A percentile compares a stretch with the other conserved stretches of the same genome.
Evolutionary conservation across 2,888 invertebrate species (phyloP).

Genomic region (Hipparchia semele): DNA sequence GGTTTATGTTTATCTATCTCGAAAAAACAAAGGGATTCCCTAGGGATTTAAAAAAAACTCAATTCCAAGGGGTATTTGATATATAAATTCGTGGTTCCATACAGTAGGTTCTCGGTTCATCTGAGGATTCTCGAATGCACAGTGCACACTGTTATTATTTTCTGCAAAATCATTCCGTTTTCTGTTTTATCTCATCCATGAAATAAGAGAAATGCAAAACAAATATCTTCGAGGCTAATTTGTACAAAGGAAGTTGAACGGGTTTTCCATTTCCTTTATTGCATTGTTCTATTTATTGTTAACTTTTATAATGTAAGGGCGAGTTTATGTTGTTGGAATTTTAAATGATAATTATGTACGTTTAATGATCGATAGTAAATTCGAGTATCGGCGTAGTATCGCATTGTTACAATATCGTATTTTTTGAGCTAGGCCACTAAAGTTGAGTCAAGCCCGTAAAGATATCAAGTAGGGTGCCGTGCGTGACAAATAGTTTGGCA

Average conservation of each 20-base stretch:
- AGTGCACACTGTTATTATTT: background rate
- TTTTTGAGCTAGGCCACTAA: background rate
- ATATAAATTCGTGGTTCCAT: no score
- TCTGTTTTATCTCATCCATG: conserved; percentile 5
- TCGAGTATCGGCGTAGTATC: no score
- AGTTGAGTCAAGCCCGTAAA: background rate
- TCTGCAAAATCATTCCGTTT: background rate
- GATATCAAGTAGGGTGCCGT: conserved; percentile 9
- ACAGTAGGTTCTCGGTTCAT: no score
- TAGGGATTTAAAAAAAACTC: background rate
- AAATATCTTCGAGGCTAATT: conserved; percentile 12
- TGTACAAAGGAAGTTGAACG: background rate
- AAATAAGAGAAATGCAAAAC: conserved; percentile 11
- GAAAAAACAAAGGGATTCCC: background rate
- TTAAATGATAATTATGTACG: background rate
- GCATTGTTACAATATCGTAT: background rate
- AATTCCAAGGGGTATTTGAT: background rate
- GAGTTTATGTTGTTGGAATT: background rate
- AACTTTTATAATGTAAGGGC: background rate
- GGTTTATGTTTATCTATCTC: background rate
- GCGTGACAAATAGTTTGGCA: conserved; percentile 27
- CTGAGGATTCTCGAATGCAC: no score
- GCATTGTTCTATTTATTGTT: conserved; percentile 2
- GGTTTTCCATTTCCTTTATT: background rate
- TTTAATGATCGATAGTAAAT: background rate